phyloP scores from a whole-genome alignment of 2,113 vertebrate genomes.

The Charadrius vociferus region DNA sequence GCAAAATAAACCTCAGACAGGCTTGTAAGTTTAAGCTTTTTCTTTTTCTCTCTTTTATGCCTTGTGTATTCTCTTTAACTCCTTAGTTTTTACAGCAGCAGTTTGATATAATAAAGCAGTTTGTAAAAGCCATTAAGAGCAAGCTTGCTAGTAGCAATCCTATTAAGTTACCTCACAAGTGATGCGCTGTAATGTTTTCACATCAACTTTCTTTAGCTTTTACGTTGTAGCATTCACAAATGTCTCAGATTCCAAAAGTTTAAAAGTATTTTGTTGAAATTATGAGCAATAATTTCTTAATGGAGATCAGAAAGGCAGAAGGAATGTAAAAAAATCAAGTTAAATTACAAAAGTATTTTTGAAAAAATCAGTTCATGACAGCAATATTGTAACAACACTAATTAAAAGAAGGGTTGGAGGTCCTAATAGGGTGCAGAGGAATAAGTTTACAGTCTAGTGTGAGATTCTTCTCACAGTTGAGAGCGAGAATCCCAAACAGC shows the following conservation, averaged over 20 bases:
- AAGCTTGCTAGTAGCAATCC: conserved; percentile 6
- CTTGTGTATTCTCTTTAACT: conserved; percentile 7
- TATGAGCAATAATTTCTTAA: not conserved
- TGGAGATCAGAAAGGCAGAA: not conserved
- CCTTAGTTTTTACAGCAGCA: conserved; percentile 19
- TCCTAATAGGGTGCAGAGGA: not conserved
- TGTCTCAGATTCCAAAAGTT: not conserved
- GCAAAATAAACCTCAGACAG: not conserved
- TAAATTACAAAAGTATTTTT: not conserved
- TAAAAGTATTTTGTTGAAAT: not conserved
- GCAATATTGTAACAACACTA: not conserved
- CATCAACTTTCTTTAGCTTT: conserved; percentile 2
- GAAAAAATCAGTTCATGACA: not conserved
- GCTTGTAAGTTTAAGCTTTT: not conserved
- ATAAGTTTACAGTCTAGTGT: not conserved
- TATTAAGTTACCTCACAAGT: conserved; percentile 50
- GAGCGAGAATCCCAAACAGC: not conserved
- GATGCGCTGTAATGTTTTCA: not conserved
- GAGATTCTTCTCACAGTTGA: not conserved
- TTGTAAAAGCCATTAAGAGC: conserved; percentile 15
- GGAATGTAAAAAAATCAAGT: not conserved
- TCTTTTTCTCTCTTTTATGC: not conserved
- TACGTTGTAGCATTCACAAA: not conserved
- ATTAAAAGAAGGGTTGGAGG: not conserved
- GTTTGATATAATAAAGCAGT: conserved; percentile 31